phyloP scores from a whole-genome alignment of 1,140 invertebrate species.

The Steinernema feltiae region DNA sequence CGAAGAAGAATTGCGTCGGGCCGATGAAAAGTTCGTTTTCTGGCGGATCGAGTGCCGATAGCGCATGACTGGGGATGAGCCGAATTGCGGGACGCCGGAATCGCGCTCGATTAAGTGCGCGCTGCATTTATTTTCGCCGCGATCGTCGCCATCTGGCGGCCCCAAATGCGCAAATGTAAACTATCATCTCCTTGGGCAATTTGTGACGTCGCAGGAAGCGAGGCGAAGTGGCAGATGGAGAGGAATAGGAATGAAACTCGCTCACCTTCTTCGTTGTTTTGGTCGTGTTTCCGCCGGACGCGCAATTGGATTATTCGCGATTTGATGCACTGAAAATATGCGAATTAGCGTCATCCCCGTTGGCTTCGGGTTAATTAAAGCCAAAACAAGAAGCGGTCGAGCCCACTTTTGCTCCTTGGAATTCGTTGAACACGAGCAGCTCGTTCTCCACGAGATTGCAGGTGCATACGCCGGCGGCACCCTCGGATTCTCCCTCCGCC shows the following conservation, averaged over 20 bases:
- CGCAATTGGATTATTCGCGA: slow-evolving; percentile 15
- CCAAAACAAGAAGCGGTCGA: too few relatives aligned
- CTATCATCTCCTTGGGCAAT: neutral
- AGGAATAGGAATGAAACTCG: neutral
- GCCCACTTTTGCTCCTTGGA: slow-evolving; percentile 10
- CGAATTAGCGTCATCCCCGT: too few relatives aligned
- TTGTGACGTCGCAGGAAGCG: neutral
- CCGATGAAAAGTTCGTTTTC: neutral
- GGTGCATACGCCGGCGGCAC: neutral
- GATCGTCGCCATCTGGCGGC: neutral
- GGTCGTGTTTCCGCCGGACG: slow-evolving; percentile 11
- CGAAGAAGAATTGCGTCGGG: neutral
- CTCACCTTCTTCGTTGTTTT: slow-evolving; percentile 14
- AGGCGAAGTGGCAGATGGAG: neutral
- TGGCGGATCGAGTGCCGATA: slow-evolving; percentile 7
- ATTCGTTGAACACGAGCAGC: slow-evolving; percentile 12
- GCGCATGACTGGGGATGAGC: neutral
- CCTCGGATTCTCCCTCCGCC: too few relatives aligned
- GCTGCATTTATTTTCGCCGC: neutral
- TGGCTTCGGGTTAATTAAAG: too few relatives aligned
- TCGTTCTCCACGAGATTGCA: slow-evolving; percentile 5
- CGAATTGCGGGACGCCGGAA: slow-evolving; percentile 7
- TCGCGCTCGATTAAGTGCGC: neutral
- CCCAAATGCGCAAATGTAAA: slow-evolving; percentile 9
- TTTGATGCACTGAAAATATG: slow-evolving; percentile 17